phyloP scores from a whole-genome alignment of 1,140 invertebrate genomes.

The Artemia franciscana region DNA sequence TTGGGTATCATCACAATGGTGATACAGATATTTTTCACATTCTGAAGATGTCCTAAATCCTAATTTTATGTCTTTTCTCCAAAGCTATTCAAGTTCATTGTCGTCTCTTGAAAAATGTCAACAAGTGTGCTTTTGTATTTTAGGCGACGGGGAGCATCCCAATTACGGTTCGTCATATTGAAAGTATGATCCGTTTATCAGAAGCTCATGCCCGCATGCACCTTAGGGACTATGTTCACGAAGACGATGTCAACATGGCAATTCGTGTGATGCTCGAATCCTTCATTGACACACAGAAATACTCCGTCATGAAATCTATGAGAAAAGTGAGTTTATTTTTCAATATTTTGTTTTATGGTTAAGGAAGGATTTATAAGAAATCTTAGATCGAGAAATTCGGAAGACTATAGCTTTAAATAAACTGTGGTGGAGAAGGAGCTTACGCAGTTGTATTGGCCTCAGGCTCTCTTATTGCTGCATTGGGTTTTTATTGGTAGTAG shows the following conservation, averaged over 20 bases:
- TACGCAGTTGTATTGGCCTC: no score
- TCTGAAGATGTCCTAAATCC: no score
- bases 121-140: constrained; percentile 5
- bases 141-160: constrained; percentile 82
- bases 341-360: not conserved
- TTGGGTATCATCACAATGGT: no score
- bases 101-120: no score
- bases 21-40: no score
- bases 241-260: constrained; percentile 91
- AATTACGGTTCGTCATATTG: constrained; percentile 94
- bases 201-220: constrained; percentile 94
- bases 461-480: not conserved
- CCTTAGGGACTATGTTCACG: constrained; percentile 69
- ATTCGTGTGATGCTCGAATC: constrained; percentile 91
- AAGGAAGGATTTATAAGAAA: not conserved
- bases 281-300: constrained; percentile 96
- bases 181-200: constrained; percentile 90
- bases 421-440: no score
- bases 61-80: no score
- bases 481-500: no score
- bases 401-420: constrained; percentile 2
- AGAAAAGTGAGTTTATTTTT: constrained; percentile 36
- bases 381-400: not conserved
- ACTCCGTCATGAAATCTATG: constrained; percentile 90
- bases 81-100: no score